Conservation (phyloP, 2,113 vertebrate species). For the Panthera uncia region DNA sequence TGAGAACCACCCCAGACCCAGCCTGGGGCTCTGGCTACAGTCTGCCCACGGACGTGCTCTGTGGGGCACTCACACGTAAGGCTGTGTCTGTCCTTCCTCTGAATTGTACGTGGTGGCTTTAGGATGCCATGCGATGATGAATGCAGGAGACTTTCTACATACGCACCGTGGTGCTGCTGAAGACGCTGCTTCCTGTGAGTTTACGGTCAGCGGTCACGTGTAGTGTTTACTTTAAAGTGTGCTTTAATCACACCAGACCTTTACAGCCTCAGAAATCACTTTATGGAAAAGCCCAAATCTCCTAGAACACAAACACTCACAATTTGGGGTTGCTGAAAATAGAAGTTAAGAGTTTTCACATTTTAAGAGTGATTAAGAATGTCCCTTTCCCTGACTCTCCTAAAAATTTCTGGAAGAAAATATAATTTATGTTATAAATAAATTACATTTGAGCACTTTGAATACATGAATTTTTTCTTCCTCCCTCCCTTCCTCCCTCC, state of each 20-base stretch:
- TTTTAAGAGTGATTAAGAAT: neutral
- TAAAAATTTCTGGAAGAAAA: neutral
- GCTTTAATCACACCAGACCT: neutral
- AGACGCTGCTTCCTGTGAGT: fast-evolving
- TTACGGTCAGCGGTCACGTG: neutral
- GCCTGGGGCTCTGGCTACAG: neutral
- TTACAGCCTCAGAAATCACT: neutral
- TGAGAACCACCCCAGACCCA: neutral
- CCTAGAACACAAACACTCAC: neutral
- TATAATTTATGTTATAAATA: neutral
- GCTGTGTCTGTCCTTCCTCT: neutral
- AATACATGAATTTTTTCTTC: neutral
- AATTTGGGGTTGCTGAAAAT: neutral
- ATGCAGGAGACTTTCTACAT: fast-evolving
- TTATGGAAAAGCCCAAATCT: neutral
- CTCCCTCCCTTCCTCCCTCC: neutral
- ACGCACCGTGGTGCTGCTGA: fast-evolving
- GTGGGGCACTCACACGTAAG: neutral
- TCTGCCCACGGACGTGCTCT: neutral
- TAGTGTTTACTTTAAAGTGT: neutral
- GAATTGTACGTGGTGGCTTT: neutral
- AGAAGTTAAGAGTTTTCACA: neutral
- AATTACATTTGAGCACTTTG: neutral
- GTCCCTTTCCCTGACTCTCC: neutral
- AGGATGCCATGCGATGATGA: neutral